Conservation (phyloP, 2,113 vertebrate genomes). For the Nannobrachium achirus region DNA sequence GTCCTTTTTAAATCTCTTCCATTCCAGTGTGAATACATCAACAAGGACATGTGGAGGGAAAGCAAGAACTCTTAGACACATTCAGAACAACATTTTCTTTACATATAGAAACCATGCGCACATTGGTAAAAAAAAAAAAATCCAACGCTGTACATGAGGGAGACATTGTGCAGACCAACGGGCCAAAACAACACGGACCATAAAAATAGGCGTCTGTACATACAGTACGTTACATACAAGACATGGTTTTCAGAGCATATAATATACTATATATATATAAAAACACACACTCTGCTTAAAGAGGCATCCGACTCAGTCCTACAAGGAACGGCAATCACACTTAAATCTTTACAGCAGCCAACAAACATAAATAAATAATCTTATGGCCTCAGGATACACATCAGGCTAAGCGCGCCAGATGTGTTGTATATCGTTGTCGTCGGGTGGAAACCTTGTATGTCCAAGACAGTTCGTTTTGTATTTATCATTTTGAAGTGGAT, state of each 20-base stretch:
- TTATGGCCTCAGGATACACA: slow-evolving; percentile 52
- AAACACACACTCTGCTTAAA: slow-evolving; percentile 18
- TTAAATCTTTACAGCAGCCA: slow-evolving; percentile 39
- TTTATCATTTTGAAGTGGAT: too few relatives aligned
- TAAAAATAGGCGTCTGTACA: slow-evolving; percentile 54
- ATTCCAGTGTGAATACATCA: too few relatives aligned
- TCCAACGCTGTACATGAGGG: slow-evolving; percentile 32
- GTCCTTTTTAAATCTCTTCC: slow-evolving; percentile 3
- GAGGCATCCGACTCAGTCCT: slow-evolving; percentile 29
- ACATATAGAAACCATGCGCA: slow-evolving; percentile 28
- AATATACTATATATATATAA: background rate
- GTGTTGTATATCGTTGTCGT: too few relatives aligned
- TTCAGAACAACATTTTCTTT: slow-evolving; percentile 51
- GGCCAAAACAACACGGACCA: slow-evolving; percentile 34
- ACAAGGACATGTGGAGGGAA: slow-evolving; percentile 13
- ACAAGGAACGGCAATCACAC: slow-evolving; percentile 11
- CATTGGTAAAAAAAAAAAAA: slow-evolving; percentile 27
- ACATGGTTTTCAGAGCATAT: slow-evolving; percentile 20
- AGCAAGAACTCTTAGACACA: slow-evolving; percentile 23
- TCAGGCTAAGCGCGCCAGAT: slow-evolving; percentile 21
- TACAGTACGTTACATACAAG: slow-evolving; percentile 39
- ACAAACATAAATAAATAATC: slow-evolving; percentile 27
- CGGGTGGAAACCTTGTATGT: too few relatives aligned
- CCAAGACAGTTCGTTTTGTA: too few relatives aligned
- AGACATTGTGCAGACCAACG: slow-evolving; percentile 16